Evolutionary conservation across 2,113 vertebrate species (phyloP), one percentile per base, ranked within the genome.

Genomic region (Chascanopsetta lugubris): DNA sequence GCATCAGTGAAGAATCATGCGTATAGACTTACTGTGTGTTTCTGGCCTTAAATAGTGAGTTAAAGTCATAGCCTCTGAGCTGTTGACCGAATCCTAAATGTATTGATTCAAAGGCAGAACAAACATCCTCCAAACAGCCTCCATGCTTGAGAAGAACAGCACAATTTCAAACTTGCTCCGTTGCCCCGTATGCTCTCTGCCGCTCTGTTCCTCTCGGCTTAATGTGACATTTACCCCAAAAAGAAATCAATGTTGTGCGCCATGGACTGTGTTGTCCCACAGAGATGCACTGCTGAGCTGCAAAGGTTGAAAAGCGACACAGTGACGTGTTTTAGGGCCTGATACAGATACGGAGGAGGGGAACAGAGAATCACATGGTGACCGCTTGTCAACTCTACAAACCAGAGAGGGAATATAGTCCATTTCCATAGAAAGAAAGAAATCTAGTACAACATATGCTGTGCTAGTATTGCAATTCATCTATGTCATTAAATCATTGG

Each of bases 201-300:
- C 30, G 13, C 8, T 24, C 8, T 42, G 21, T 64, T 62, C 46
- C 32, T 10, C 40, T 0, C 68, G 61, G 47, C 29, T 59, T 47
- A 38, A 21, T 59, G 63, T 78, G 83, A 75, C 81, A 85, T 88
- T 88, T 80, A 15, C 63, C 47, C 13, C 17, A 68, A n/a, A n/a
- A n/a, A n/a, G n/a, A 38, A 76, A 82, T 77, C 78, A 59, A 61
- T 80, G 18, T 3, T 70, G 80, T 69, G 79, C 49, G 69, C 56
- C 17, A 25, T 12, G 65, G 76, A 61, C 70, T 54, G 50, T 59
- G 72, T 69, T 66, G 60, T 67, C 62, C 50, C 57, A 42, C 71
- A 43, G 60, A 66, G 77, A 73, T 1, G n/a, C 29, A 38, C 72
- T 0, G 56, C 78, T 78, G 83, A 8, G 61, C 57, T 6, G 36